These are phyloP conservation scores for Sciurus niger DNA, from an alignment of 2,113 vertebrate genomes.

Conservation along the genomic window DNA sequence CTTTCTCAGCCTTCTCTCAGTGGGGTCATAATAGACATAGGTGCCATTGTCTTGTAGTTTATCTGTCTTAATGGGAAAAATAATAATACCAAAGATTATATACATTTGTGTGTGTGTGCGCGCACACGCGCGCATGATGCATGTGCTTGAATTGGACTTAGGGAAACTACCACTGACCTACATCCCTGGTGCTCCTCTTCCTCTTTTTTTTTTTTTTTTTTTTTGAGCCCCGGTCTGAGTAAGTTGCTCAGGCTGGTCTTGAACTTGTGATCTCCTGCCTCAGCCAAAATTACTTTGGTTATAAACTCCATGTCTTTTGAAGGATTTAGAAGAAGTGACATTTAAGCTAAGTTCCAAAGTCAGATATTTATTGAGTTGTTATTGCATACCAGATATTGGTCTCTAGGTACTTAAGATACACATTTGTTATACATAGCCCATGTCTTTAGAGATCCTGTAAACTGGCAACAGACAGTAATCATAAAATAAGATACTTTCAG, in stretches of 20 bases:
- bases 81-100: not conserved
- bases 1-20: not conserved
- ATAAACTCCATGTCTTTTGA: not conserved
- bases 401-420: not conserved
- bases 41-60: not conserved
- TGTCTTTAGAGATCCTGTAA: not conserved
- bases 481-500: not conserved
- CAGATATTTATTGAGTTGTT: not conserved
- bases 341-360: slow-evolving; percentile 22
- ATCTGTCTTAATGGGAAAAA: not conserved
- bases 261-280: not conserved
- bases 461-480: not conserved
- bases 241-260: not conserved
- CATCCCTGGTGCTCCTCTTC: no score
- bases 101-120: no score
- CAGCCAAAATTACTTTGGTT: not conserved
- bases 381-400: not conserved
- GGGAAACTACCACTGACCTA: not conserved
- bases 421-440: not conserved
- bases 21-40: not conserved
- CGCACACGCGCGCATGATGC: no score
- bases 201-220: not conserved
- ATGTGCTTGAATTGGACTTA: no score
- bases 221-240: not conserved
- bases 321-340: not conserved